Base-by-base conservation (phyloP, 2,113 vertebrate genomes). In the Excalfactoria chinensis region DNA sequence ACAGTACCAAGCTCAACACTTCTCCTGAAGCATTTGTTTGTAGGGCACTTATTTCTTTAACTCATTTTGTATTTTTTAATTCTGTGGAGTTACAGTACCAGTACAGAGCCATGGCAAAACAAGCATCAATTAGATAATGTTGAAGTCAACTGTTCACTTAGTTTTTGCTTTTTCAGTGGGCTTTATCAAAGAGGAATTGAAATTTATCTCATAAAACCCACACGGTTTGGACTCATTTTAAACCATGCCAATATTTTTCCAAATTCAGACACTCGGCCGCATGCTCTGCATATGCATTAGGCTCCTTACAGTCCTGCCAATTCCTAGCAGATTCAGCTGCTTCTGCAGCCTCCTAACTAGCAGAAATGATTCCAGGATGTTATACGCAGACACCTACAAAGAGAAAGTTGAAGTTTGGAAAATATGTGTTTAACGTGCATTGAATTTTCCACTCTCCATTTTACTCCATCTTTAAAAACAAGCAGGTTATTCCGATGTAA, bases 301-400 rank as follows among this genome's bases (percentile, higher is more conserved):
- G 68, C 56, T 95, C 66, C 79, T 88, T 53, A 60, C 23, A 95
- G 26, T 64, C 62, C 72, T 93, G 89, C 87, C 85, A 91, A 77
- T 53, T 86, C 60, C 69, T 87, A 95, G 79, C 73, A 81, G 76
- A 95, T 93, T 80, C 72, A 74, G 74, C 64, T 86, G 71, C 82
- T 93, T 93, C 91, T 95, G 44, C 26, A 53, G 63, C 51, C 44
- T 90, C 59, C 68, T 83, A 92, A 83, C 40, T 22, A 91, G 74
- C 26, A 89, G 46, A 83, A 91, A 89, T 71, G 1, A 92, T 85
- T 95, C 58, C 82, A 92, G 81, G 63, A 89, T 89, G 71, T 51
- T 94, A 70, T 20, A 19, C 80, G 75, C 84, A 93, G 82, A 91
- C 78, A 93, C 64, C 87, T 93, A 94, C 40, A 89, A 80, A 93